Percentiles rank a stretch among this genome's conserved stretches.
phyloP scores from a whole-genome alignment of 2,113 vertebrate species.

The Amblyornis subalaris region DNA sequence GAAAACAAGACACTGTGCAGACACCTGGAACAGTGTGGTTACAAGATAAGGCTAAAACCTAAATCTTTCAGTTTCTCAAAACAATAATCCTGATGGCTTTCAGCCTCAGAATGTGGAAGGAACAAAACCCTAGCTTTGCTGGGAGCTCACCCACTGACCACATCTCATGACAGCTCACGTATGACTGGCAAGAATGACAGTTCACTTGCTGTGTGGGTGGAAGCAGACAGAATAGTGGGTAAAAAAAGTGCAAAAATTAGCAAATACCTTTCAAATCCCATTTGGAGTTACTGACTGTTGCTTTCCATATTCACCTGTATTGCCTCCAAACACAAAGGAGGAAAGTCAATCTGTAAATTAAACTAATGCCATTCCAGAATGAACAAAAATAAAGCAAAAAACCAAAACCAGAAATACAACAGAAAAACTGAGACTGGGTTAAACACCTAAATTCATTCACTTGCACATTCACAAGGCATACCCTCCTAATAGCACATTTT shows the following conservation, averaged over 20 bases:
- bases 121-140: not conserved
- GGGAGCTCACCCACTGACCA: not conserved
- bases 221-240: not conserved
- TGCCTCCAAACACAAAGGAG: not conserved
- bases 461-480: not conserved
- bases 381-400: not conserved
- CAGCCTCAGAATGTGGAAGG: not conserved
- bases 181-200: not conserved
- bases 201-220: not conserved
- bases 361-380: not conserved
- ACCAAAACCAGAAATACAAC: not conserved
- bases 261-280: not conserved
- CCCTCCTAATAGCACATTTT: not conserved
- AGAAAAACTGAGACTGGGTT: not conserved
- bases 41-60: not conserved
- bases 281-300: not conserved
- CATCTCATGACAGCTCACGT: not conserved
- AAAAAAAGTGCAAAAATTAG: not conserved
- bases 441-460: not conserved
- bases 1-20: not conserved
- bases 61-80: not conserved
- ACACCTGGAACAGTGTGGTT: fast-evolving
- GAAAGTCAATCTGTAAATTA: not conserved
- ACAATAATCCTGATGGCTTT: not conserved
- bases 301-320: not conserved